These are phyloP conservation scores for Sebastes vulpes DNA, from an alignment of 2,797 vertebrate species.

Conservation along the genomic window DNA sequence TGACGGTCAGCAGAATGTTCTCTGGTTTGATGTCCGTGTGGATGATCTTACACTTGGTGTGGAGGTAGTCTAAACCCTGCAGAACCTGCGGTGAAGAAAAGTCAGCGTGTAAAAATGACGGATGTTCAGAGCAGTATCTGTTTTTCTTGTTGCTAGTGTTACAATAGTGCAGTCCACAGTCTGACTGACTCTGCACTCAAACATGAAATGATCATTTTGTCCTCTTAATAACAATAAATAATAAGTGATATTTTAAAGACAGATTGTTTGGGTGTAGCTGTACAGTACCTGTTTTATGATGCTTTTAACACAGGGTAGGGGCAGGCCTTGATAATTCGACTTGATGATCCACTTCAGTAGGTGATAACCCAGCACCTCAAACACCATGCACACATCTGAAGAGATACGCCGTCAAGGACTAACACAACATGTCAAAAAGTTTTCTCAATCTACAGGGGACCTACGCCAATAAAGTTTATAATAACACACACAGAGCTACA, in stretches of 20 bases:
- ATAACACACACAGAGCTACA: background rate
- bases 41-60: slow-evolving; percentile 97
- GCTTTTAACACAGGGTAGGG: slow-evolving; percentile 93
- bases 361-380: slow-evolving; percentile 98
- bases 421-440: background rate
- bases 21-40: slow-evolving; percentile 99
- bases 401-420: slow-evolving; percentile 83
- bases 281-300: slow-evolving; percentile 93
- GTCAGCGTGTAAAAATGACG: background rate
- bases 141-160: background rate
- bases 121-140: background rate
- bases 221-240: background rate
- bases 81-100: slow-evolving; percentile 87
- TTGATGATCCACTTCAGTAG: slow-evolving; percentile 99
- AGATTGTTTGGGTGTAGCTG: background rate
- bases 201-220: background rate
- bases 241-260: background rate
- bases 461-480: background rate
- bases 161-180: background rate
- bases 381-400: slow-evolving; percentile 98
- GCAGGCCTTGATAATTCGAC: slow-evolving; percentile 97
- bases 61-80: slow-evolving; percentile 96
- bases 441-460: background rate
- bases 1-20: slow-evolving; percentile 95
- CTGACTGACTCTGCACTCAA: background rate